Conservation (phyloP, 2,888 invertebrate genomes). For the Kuschelorhynchus macadamiae region DNA sequence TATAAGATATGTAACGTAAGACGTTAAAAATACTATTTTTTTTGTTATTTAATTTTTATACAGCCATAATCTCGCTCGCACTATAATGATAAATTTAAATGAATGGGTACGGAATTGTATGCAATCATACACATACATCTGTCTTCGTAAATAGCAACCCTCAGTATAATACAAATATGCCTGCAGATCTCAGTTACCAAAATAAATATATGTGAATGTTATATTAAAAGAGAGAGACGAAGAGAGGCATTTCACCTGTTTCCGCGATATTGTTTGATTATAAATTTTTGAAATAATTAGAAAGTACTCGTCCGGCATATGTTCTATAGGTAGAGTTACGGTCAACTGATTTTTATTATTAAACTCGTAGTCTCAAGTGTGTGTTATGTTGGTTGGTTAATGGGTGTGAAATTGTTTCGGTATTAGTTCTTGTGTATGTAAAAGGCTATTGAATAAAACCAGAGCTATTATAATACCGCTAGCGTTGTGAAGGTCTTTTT, state of each 20-base stretch:
- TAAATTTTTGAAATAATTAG: constrained; percentile 13
- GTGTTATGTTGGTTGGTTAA: constrained; percentile 10
- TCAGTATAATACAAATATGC: background rate
- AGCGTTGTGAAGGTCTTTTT: background rate
- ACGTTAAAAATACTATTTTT: too few species aligned
- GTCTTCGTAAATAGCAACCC: background rate
- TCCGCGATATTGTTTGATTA: constrained; percentile 16
- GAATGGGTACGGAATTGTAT: background rate
- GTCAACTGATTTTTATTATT: constrained; percentile 17
- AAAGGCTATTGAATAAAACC: background rate
- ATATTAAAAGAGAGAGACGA: background rate
- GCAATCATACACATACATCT: background rate
- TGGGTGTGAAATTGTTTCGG: constrained; percentile 10
- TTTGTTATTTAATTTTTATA: too few species aligned
- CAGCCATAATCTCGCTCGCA: too few species aligned
- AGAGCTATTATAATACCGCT: background rate
- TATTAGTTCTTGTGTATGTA: background rate
- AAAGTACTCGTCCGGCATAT: constrained; percentile 13
- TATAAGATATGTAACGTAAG: too few species aligned
- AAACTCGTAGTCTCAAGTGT: constrained; percentile 8
- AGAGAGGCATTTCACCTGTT: constrained; percentile 19
- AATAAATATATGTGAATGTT: too few species aligned
- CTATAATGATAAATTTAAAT: too few species aligned
- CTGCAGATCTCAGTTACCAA: background rate
- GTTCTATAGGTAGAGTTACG: constrained; percentile 13